Evolutionary conservation across 2,888 invertebrate species (phyloP).

Genomic region (Amiota communis): DNA sequence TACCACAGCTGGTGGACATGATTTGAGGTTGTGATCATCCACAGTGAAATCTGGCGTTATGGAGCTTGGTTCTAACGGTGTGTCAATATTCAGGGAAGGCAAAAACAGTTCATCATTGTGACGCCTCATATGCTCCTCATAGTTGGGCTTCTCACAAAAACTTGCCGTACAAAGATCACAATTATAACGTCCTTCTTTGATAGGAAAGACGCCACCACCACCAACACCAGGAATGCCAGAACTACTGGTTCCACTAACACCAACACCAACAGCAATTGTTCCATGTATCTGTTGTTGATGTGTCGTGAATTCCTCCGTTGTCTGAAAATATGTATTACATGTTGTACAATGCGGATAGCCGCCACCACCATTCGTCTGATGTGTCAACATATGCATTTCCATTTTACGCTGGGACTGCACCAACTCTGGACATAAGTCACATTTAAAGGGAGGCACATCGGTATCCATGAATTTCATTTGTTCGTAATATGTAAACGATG

Average conservation of each 20-base stretch:
- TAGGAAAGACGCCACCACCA: constrained; percentile 37
- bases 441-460: constrained; percentile 68
- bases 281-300: constrained; percentile 60
- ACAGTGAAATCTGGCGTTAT: constrained; percentile 7
- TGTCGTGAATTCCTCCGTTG: constrained; percentile 58
- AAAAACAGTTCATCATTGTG: constrained; percentile 67
- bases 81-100: constrained; percentile 57
- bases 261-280: constrained; percentile 21
- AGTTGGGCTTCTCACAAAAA: constrained; percentile 67
- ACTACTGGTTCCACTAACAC: not conserved
- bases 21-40: constrained; percentile 38
- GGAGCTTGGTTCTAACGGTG: constrained; percentile 27
- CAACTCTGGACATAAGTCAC: constrained; percentile 62
- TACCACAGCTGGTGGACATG: constrained; percentile 39
- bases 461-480: constrained; percentile 68
- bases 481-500: constrained; percentile 66
- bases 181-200: constrained; percentile 62
- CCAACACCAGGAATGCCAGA: no score
- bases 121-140: constrained; percentile 66
- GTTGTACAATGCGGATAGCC: constrained; percentile 59
- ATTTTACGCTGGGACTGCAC: constrained; percentile 65
- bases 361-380: constrained; percentile 56
- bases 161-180: constrained; percentile 68
- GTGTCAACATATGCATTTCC: constrained; percentile 61
- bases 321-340: constrained; percentile 60